Evolutionary conservation across 2,113 vertebrate species (phyloP).

Genomic region (Eulemur rufifrons): DNA sequence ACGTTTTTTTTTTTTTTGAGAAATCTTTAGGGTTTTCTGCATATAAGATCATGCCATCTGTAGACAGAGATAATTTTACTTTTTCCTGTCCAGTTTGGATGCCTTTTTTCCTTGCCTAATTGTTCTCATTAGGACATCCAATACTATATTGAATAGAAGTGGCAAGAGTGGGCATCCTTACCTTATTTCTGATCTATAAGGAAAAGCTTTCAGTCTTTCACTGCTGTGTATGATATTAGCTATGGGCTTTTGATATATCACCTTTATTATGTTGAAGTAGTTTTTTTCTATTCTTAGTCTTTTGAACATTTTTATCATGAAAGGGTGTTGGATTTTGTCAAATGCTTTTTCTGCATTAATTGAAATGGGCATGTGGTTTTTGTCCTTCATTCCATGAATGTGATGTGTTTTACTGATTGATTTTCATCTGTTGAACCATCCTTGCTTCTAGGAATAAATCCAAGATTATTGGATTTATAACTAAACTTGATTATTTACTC

Average conservation of each 20-base stretch:
- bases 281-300: neutral
- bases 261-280: neutral
- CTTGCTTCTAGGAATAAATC: neutral
- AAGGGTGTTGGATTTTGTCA: neutral
- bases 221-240: neutral
- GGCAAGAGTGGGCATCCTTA: neutral
- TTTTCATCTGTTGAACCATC: neutral
- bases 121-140: neutral
- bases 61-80: neutral
- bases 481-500: neutral
- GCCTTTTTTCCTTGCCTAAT: neutral
- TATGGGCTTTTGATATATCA: neutral
- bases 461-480: neutral
- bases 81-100: neutral
- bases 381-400: neutral
- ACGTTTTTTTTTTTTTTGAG: neutral
- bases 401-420: neutral
- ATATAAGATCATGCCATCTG: neutral
- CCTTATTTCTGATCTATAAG: neutral
- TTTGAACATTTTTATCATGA: neutral
- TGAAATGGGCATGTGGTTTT: neutral
- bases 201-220: neutral
- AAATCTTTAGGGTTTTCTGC: neutral
- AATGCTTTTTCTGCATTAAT: neutral
- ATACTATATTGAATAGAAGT: neutral